Conservation (phyloP, 2,113 vertebrate species). For the Vidua macroura region DNA sequence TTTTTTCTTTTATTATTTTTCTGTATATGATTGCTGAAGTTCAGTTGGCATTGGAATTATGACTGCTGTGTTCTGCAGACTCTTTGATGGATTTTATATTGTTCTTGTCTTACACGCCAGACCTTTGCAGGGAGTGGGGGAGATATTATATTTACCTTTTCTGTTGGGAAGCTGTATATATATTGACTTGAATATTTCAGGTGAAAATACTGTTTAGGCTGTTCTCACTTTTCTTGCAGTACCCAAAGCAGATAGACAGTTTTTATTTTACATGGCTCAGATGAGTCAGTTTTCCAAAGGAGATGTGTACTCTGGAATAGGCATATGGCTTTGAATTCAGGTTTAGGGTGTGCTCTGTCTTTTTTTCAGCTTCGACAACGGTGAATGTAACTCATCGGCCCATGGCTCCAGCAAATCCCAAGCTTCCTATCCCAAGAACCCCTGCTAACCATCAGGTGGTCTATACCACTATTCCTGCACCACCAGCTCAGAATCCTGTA, state of each 20-base stretch:
- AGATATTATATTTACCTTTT: neutral
- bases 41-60: neutral
- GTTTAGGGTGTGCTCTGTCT: neutral
- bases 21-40: neutral
- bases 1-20: neutral
- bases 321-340: neutral
- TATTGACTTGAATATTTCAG: neutral
- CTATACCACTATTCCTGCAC: conserved; percentile 75
- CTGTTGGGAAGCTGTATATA: neutral
- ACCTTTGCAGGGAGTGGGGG: neutral
- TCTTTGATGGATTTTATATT: neutral
- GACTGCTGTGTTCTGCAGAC: neutral
- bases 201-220: neutral
- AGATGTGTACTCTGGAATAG: neutral
- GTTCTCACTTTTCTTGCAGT: neutral
- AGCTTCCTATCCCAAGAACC: conserved; percentile 74
- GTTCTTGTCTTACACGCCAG: neutral
- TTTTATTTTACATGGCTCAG: neutral
- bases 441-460: conserved; percentile 77
- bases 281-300: neutral
- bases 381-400: conserved; percentile 80
- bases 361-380: conserved; percentile 71
- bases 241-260: neutral
- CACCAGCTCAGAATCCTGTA: conserved; percentile 72
- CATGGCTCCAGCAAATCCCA: conserved; percentile 68